These are phyloP conservation scores for Thalassophryne amazonica DNA, from an alignment of 2,797 vertebrate species.

Conservation along the genomic window DNA sequence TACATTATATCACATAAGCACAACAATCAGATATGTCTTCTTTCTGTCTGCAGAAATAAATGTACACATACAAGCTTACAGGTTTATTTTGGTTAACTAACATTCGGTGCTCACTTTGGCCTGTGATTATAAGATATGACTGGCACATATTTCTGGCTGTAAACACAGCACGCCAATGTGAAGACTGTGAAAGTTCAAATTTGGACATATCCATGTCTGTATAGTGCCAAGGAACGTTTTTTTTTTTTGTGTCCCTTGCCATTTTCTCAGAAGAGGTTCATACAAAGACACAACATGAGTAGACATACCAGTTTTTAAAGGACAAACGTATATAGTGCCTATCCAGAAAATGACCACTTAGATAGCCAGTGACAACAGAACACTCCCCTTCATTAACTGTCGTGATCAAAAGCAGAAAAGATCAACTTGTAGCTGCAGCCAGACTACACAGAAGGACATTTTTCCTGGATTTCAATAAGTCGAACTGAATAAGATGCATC, in stretches of 20 bases:
- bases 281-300: no score
- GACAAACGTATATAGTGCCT: no score
- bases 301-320: no score
- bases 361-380: neutral
- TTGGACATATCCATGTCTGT: neutral
- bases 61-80: neutral
- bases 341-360: neutral
- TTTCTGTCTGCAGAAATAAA: neutral
- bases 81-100: slow-evolving; percentile 18
- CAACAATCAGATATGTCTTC: no score
- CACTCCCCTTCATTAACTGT: neutral
- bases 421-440: neutral
- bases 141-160: slow-evolving; percentile 3
- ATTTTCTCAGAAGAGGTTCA: no score
- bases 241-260: no score
- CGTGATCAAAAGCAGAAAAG: no score
- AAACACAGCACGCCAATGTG: slow-evolving; percentile 3
- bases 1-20: slow-evolving; percentile 6
- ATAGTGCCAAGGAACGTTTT: no score
- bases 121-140: slow-evolving; percentile 22
- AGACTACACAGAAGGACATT: neutral
- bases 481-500: neutral
- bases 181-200: neutral
- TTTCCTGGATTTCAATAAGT: neutral
- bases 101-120: neutral